Base-by-base conservation (phyloP, 2,888 invertebrate genomes). In the Brachynemurus nebulosus region DNA sequence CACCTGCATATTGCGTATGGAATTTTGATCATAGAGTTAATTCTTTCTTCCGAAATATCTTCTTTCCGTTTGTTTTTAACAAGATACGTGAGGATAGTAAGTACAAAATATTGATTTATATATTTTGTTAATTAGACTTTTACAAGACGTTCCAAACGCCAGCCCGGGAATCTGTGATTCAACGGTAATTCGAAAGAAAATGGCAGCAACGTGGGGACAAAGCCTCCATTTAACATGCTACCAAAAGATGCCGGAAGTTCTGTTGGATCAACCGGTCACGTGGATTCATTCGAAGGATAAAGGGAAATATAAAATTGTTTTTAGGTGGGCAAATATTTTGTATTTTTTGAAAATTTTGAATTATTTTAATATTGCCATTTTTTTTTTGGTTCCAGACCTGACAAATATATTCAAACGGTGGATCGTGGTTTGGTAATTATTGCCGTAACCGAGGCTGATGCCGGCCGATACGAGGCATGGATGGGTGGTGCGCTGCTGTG, bases 121-220 rank as follows among this genome's bases (percentile, higher is more conserved):
- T 20, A 8, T 5, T 4, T 39, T 11, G 12, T 38, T 38, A 40
- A 20, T 23, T 49, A 63, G 62, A 2, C 58, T 76, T 7, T 64
- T 76, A 14, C 76, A 76, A 57, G 75, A 75, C 52, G 74, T 75
- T 1, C 72, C 73, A 14, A 74, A 74, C 56, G 70, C 72, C 6
- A 73, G 73, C 1, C 69, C 72, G 3, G 69, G 74, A 3, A 66
- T 74, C 47, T 74, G 74, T 51, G 72, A 74, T 48, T 67, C 70
- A 42, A 71, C 70, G 51, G 70, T 73, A 4, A 69, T 71, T 18
- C 63, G 71, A 51, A 70, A 69, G 53, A 70, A 71, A 1, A 67
- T 75, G 35, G 60, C 71, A 21, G 75, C 73, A n/a, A 71, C 74
- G 2, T 76, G 72, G 59, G 76, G 76, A 0, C 74, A 76, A 56